Base-by-base conservation (phyloP, 2,888 invertebrate species). In the Dusona sp. region DNA sequence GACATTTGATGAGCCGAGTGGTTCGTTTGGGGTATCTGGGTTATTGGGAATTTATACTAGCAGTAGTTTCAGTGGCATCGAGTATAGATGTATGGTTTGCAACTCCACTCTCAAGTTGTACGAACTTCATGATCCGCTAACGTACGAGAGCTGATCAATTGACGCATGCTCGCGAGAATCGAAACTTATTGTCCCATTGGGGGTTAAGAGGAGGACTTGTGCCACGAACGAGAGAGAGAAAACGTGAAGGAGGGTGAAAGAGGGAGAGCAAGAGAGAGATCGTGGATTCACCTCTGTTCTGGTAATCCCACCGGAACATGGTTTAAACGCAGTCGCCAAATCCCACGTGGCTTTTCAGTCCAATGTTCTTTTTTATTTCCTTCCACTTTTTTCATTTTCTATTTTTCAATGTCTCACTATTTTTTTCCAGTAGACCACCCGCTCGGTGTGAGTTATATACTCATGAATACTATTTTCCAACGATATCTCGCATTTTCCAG, bases 181-280 rank as follows among this genome's bases (percentile, higher is more conserved):
- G 73, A 80, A 84, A 75, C 84, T 86, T 72, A 84, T 80, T 68
- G 33, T 70, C 74, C 78, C 54, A 61, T 25, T 29, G 61, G 61
- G 51, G 45, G 45, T 38, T 70, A 45, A 33, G 64, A 22, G 64
- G 61, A 48, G 64, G 61, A 48, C 29, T 13, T 33, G 42, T 54
- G 51, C 72, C 29, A 51, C n/a, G 11, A 29, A 51, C 51, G 13
- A 22, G 2, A 22, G 68, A 72, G 54, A 36, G 54, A 45, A 33
- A n/a, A n/a, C n/a, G n/a, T n/a, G n/a, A n/a, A n/a, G 38, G 68
- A 57, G 77, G 51, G 73, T 36, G 78, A 67, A 22, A n/a, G 54
- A 3, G 22, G 25, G 54, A 22, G 54, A 54, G n/a, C 45, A 33
- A n/a, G 36, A 42, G 68, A 70, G 74, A 67, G 79, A 74, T 48